phyloP scores from a whole-genome alignment of 2,113 vertebrate genomes.

The Hypocryptadius cinnamomeus region DNA sequence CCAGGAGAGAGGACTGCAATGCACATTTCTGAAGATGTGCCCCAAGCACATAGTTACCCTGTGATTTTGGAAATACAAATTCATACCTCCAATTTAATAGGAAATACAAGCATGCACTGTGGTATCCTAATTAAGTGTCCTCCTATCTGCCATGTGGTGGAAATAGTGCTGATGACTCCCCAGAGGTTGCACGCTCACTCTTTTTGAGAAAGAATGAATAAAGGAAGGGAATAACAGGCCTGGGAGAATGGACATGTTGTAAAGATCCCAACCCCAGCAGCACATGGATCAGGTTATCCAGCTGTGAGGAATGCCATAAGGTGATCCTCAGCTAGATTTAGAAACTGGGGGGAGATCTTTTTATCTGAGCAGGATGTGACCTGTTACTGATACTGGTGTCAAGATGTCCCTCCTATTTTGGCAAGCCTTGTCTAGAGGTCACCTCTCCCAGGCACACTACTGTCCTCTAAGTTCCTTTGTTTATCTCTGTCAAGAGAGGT shows the following conservation, averaged over 20 bases:
- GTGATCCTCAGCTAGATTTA: not conserved
- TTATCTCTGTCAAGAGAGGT: not conserved
- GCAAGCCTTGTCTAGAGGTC: not conserved
- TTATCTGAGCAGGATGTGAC: not conserved
- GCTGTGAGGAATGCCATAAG: not conserved
- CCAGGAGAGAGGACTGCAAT: not conserved
- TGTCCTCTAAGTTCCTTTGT: not conserved
- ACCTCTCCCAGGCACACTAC: not conserved
- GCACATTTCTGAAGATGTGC: not conserved
- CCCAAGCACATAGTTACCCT: not conserved
- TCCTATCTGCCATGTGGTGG: not conserved
- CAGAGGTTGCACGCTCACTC: not conserved
- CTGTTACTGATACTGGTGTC: not conserved
- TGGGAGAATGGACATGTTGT: not conserved
- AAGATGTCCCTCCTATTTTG: not conserved
- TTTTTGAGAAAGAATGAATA: not conserved
- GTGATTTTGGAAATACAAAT: conserved; percentile 11
- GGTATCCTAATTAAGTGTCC: not conserved
- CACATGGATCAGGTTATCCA: not conserved
- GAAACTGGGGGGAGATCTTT: not conserved
- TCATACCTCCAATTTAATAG: not conserved
- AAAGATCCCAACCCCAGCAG: not conserved
- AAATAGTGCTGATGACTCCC: not conserved
- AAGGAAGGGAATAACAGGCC: not conserved
- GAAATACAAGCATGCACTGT: not conserved